Evolutionary conservation across 2,113 vertebrate genomes (phyloP).

Genomic region (Leucopsar rothschildi): DNA sequence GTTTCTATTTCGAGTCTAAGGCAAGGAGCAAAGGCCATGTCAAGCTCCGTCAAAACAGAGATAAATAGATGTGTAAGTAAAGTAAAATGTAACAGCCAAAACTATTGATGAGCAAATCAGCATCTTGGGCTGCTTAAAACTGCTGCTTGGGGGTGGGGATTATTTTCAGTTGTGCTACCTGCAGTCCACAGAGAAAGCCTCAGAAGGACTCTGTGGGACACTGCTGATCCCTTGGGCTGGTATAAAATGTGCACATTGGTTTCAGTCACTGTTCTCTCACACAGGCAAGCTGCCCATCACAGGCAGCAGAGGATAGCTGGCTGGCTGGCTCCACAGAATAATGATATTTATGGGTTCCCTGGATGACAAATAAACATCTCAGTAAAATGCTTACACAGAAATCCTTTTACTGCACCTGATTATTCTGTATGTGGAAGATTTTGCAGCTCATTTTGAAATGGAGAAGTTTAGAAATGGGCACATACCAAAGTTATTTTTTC

Average conservation of each 20-base stretch:
- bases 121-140: neutral
- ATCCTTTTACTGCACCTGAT: neutral
- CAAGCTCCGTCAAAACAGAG: neutral
- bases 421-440: neutral
- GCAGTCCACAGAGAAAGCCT: neutral
- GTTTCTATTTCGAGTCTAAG: neutral
- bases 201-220: neutral
- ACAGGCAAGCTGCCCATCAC: neutral
- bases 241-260: neutral
- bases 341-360: neutral
- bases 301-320: neutral
- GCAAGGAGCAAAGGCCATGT: neutral
- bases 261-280: neutral
- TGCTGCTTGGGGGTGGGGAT: rapidly evolving
- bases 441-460: neutral
- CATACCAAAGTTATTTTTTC: neutral
- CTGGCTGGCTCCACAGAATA: neutral
- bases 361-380: neutral
- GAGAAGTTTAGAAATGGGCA: neutral
- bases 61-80: neutral
- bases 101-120: neutral
- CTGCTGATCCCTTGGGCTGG: neutral
- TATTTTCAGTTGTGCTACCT: neutral
- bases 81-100: neutral
- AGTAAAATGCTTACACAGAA: neutral